Percentiles rank a stretch among this genome's conserved stretches.
These are phyloP conservation scores for Neocrepidodera transversa DNA, from an alignment of 2,888 invertebrate species.

Conservation along the genomic window DNA sequence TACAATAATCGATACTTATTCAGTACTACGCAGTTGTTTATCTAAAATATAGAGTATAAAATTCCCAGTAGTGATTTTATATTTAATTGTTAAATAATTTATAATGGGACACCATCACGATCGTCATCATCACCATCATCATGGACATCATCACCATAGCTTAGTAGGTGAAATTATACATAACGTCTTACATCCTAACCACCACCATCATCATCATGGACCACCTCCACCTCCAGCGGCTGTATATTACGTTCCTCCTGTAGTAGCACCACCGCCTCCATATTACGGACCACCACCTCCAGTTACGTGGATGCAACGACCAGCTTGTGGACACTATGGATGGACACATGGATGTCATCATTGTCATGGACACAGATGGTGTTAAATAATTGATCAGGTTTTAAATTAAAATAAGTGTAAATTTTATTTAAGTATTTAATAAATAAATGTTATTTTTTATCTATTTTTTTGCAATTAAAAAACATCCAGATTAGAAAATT, in stretches of 20 bases:
- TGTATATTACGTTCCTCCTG: neutral
- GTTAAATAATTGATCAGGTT: too few species aligned
- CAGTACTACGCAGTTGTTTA: too few species aligned
- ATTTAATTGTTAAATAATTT: too few species aligned
- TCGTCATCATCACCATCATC: neutral
- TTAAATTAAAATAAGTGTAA: too few species aligned
- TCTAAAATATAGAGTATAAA: too few species aligned
- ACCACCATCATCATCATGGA: constrained; percentile 5
- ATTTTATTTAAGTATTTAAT: too few species aligned
- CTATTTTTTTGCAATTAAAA: too few species aligned
- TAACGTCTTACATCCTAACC: neutral
- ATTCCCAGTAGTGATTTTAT: too few species aligned
- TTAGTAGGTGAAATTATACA: constrained; percentile 4
- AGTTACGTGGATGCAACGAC: neutral
- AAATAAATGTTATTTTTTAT: too few species aligned
- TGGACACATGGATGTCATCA: constrained; percentile 3
- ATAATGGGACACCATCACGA: neutral
- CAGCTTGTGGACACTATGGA: constrained; percentile 6
- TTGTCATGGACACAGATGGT: constrained; percentile 4
- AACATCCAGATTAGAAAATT: too few species aligned
- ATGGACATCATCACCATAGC: neutral
- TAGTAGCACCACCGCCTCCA: neutral
- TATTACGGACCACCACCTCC: constrained; percentile 2
- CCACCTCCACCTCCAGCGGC: constrained; percentile 2
- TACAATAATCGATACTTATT: too few species aligned